Conservation (phyloP, 2,797 vertebrate species). For the Heliangelus exortis region DNA sequence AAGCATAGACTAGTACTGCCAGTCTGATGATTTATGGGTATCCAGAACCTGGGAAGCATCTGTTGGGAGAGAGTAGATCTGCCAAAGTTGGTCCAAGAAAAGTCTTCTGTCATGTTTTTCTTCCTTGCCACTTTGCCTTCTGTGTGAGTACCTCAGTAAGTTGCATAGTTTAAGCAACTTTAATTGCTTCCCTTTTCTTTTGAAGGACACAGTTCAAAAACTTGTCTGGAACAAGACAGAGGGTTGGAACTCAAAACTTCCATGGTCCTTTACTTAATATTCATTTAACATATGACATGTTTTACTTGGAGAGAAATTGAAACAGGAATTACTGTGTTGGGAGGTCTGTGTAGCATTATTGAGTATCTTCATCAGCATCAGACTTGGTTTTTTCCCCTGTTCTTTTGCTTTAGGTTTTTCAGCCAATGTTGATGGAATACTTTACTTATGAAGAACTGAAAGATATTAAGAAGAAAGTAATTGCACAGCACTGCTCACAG, state of each 20-base stretch:
- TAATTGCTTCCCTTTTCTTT: neutral
- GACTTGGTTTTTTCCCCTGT: neutral
- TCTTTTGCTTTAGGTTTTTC: conserved; percentile 88
- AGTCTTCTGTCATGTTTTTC: neutral
- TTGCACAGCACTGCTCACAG: conserved; percentile 92
- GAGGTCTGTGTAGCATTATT: neutral
- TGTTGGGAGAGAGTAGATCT: neutral
- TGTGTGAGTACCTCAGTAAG: neutral
- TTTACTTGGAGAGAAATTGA: neutral
- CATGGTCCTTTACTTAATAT: neutral
- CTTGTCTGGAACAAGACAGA: neutral
- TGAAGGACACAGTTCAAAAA: neutral
- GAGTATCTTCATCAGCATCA: neutral
- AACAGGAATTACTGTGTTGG: neutral
- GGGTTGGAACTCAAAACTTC: neutral
- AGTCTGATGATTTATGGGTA: conserved; percentile 58
- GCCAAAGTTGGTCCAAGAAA: neutral
- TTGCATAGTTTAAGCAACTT: neutral
- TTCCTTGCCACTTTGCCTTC: neutral
- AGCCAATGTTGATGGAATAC: conserved; percentile 99
- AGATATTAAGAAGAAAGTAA: conserved; percentile 98
- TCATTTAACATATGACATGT: neutral
- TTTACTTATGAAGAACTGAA: conserved; percentile 98
- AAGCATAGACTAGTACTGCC: conserved; percentile 46
- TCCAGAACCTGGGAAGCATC: conserved; percentile 41